Evolutionary conservation across 2,888 invertebrate species (phyloP), one percentile per base, ranked within the genome.

Genomic region (Orthosia gracilis): DNA sequence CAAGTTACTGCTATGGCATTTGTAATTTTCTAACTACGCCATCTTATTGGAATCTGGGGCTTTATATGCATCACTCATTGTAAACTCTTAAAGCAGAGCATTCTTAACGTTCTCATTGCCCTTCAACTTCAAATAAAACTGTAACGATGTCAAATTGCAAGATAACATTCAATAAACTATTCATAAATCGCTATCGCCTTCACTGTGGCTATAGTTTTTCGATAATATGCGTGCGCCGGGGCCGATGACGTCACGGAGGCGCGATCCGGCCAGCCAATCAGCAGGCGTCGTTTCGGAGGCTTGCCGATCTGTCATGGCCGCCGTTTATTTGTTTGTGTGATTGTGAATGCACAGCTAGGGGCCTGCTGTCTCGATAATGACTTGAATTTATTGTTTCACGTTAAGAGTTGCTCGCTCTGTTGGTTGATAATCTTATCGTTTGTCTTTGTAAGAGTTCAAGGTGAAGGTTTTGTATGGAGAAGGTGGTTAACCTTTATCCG

Each of bases 191-290:
- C 90, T 90, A 85, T 85, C 89, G 87, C 90, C 87, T 86, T 87
- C 87, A 85, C 77, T 74, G 69, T 83, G 82, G 69, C 70, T 73
- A 78, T 80, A 85, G 85, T 89, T 89, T 89, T 90, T 90, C 89
- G 88, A 86, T 89, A 90, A 89, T 89, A 88, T 85, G 85, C 87
- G 82, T 92, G 93, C 92, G 93, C 91, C 75, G 78, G 92, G 88
- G 91, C 89, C 47, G 70, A 74, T 94, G 92, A 94, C 94, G 94
- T 94, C 92, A 94, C 78, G 87, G 91, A 94, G 95, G 95, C 94
- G 86, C 92, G 95, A 76, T 89, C 76, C 71, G 73, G 50, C 88
- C 87, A 74, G 67, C 95, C 94, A 95, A 95, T 95, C 92, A 89
- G 87, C 69, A 84, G 12, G 69, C 77, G 40, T 75, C 50, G 86